A percentile compares a stretch with the other conserved stretches of the same genome.
Evolutionary conservation across 2,113 vertebrate genomes (phyloP).

Genomic region (Myiozetetes cayanensis): DNA sequence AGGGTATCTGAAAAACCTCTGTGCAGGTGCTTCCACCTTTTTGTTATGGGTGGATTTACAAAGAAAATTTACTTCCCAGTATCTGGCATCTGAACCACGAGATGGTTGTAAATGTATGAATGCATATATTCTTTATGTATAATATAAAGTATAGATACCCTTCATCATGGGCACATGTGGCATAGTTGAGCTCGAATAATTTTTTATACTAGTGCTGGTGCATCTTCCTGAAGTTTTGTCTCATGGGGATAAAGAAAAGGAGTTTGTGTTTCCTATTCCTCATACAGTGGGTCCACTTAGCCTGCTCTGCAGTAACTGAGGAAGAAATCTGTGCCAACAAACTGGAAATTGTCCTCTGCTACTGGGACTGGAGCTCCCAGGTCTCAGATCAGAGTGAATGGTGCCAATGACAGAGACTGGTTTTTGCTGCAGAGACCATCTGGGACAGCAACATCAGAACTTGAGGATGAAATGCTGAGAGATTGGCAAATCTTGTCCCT

Average conservation of each 20-base stretch:
- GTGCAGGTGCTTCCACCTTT: background rate
- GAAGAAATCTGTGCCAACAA: background rate
- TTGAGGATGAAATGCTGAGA: background rate
- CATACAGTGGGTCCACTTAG: background rate
- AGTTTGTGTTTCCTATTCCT: background rate
- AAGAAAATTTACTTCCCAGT: background rate
- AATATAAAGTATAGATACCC: accelerated
- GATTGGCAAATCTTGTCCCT: background rate
- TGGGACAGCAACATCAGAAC: background rate
- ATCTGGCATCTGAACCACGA: background rate
- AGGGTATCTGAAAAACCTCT: accelerated
- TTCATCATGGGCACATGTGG: background rate
- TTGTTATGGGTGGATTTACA: background rate
- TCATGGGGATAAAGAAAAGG: background rate
- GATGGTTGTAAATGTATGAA: too few species aligned
- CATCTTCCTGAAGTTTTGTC: background rate
- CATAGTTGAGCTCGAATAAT: background rate
- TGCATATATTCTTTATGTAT: accelerated
- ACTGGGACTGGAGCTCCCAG: background rate
- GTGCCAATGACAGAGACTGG: background rate
- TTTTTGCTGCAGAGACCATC: background rate
- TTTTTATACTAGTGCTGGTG: background rate
- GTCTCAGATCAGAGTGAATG: background rate
- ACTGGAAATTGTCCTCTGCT: background rate
- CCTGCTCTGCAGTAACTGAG: too few species aligned